Conservation (phyloP, 2,797 vertebrate genomes). For the Malurus splendens region DNA sequence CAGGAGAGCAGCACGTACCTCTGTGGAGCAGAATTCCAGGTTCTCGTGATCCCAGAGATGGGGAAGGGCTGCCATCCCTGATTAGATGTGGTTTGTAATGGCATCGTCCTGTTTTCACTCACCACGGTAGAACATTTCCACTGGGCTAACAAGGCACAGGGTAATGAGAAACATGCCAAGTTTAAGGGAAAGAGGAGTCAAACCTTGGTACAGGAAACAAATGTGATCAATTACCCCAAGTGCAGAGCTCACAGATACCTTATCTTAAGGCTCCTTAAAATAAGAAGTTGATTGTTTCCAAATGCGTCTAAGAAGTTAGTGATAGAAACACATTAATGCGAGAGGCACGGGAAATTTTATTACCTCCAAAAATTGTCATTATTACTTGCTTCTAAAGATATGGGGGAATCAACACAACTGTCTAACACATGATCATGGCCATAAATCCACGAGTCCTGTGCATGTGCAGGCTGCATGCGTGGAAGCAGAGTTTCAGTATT, state of each 20-base stretch:
- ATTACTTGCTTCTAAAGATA: slow-evolving; percentile 67
- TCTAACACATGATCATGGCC: slow-evolving; percentile 74
- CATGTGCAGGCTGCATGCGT: background rate
- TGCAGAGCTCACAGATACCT: slow-evolving; percentile 86
- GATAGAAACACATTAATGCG: slow-evolving; percentile 69
- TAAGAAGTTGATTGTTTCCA: slow-evolving; percentile 94
- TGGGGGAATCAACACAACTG: slow-evolving; percentile 69
- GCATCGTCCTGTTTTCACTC: slow-evolving; percentile 74
- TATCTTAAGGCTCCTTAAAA: slow-evolving; percentile 88
- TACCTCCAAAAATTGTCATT: slow-evolving; percentile 72
- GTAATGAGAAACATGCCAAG: slow-evolving; percentile 81
- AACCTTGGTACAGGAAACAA: slow-evolving; percentile 85
- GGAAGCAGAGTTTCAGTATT: background rate
- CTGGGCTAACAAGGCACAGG: slow-evolving; percentile 74
- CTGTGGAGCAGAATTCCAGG: background rate
- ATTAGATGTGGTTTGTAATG: slow-evolving; percentile 70
- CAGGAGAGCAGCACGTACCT: background rate
- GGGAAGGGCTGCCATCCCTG: slow-evolving; percentile 55
- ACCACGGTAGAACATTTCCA: slow-evolving; percentile 69
- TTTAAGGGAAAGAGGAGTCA: slow-evolving; percentile 78
- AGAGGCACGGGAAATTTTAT: slow-evolving; percentile 71
- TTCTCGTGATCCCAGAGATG: slow-evolving; percentile 6
- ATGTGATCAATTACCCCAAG: slow-evolving; percentile 92
- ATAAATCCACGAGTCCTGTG: background rate
- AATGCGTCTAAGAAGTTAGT: slow-evolving; percentile 78